phyloP scores from a whole-genome alignment of 2,113 vertebrate species.

The Nerophis lumbriciformis region DNA sequence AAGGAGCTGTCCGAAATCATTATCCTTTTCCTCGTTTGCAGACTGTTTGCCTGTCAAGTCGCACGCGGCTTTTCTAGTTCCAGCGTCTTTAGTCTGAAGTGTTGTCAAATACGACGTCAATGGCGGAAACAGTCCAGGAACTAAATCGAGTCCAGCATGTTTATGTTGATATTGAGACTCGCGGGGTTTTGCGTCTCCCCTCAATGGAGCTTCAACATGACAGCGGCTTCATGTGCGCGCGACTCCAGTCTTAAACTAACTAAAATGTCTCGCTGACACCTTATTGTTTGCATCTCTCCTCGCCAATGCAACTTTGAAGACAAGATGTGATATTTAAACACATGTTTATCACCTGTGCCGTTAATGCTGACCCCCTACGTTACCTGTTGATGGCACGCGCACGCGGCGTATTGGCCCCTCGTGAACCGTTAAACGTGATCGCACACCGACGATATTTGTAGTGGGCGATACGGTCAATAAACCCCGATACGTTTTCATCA shows the following conservation, averaged over 20 bases:
- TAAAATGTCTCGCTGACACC: not conserved
- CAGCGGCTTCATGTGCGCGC: not conserved
- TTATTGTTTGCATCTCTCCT: not conserved
- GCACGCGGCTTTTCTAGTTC: slow-evolving; percentile 12
- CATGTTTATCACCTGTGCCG: not conserved
- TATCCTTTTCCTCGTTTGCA: slow-evolving; percentile 64
- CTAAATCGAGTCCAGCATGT: slow-evolving; percentile 59
- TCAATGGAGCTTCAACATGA: not conserved
- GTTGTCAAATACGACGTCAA: slow-evolving; percentile 7
- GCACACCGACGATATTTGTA: too few relatives aligned
- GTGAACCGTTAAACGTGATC: not conserved
- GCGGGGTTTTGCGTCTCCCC: slow-evolving; percentile 16
- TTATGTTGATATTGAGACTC: slow-evolving; percentile 69
- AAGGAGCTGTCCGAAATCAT: slow-evolving; percentile 90
- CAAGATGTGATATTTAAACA: not conserved
- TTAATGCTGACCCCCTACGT: not conserved
- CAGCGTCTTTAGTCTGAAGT: slow-evolving; percentile 7
- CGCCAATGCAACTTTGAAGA: not conserved
- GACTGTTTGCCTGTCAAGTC: slow-evolving; percentile 20
- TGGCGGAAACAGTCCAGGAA: slow-evolving; percentile 26
- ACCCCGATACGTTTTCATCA: too few relatives aligned
- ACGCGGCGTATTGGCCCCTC: not conserved
- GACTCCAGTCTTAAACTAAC: not conserved
- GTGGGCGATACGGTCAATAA: too few relatives aligned
- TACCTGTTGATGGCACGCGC: slow-evolving; percentile 4